Evolutionary conservation across 2,113 vertebrate genomes (phyloP), one percentile per base, ranked within the genome.

Genomic region (Morone saxatilis): DNA sequence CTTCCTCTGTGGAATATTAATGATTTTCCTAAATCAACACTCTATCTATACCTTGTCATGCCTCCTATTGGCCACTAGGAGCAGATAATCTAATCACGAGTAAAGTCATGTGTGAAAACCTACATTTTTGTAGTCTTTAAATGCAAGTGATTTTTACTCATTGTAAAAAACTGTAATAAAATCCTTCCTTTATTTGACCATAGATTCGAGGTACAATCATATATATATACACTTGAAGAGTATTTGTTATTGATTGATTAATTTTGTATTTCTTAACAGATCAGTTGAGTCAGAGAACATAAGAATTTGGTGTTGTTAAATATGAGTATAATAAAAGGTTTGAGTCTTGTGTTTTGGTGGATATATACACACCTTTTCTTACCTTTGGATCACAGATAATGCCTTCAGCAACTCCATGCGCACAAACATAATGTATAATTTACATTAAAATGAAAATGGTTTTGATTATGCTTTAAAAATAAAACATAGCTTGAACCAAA

Each of bases 61-160:
- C 13, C 69, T 36, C 69, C 6, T 57, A 19, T 10, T 65, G 22
- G 7, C 48, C 78, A 80, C 48, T 56, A 22, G 68, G 19, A 45
- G 68, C 50, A 56, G 10, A 45, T 38, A 31, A n/a, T 16, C 10
- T 38, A 61, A 22, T 9, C 9, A 19, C 25, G 40, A 38, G 1
- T 19, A n/a, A 56, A 13, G 8, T 45, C 40, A 5, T n/a, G 57
- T 57, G 4, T 56, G 7, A 36, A 56, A 56, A 47, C 6, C 3
- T 45, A 45, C 43, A 45, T 45, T 31, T 31, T 31, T 31, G 31
- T 31, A 31, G 31, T 31, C 31, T 31, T 31, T 31, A 31, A 31
- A 31, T 31, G 31, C 31, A 31, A 4, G 31, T 31, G 31, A 31
- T 31, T 31, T 31, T 31, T 31, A 31, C 31, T 31, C 31, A 31